phyloP scores from a whole-genome alignment of 2,113 vertebrate genomes.

The Salminus brasiliensis region DNA sequence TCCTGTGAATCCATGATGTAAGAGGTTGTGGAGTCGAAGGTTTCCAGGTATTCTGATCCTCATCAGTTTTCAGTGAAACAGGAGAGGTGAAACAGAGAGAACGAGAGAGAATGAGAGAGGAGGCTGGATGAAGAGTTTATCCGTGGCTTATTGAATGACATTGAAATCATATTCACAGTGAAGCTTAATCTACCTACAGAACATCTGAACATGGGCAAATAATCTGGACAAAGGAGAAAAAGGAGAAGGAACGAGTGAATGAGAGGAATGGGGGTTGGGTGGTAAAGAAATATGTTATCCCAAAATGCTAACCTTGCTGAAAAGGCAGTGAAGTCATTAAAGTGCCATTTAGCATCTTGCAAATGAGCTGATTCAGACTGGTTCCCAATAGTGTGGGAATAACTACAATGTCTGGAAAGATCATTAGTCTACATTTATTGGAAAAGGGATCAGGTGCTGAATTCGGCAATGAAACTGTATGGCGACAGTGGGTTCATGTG shows the following conservation, averaged over 20 bases:
- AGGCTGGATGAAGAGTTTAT: conserved; percentile 50
- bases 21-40: background rate
- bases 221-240: conserved; percentile 57
- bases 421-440: no score
- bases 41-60: conserved; percentile 15
- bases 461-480: no score
- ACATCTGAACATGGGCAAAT: conserved; percentile 65
- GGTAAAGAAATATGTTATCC: conserved; percentile 3
- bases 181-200: conserved; percentile 67
- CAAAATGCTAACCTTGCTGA: background rate
- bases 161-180: conserved; percentile 62
- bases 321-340: background rate
- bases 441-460: no score
- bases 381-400: background rate
- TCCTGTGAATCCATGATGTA: conserved; percentile 14
- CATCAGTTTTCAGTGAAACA: conserved; percentile 4
- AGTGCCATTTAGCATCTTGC: background rate
- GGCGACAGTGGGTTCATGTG: no score
- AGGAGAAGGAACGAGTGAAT: conserved; percentile 38
- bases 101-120: conserved; percentile 4
- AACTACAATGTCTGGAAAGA: no score
- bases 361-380: background rate
- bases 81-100: conserved; percentile 17
- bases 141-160: conserved; percentile 59
- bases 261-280: background rate